phyloP scores from a whole-genome alignment of 2,797 vertebrate species.

The Pseudochaenichthys georgianus region DNA sequence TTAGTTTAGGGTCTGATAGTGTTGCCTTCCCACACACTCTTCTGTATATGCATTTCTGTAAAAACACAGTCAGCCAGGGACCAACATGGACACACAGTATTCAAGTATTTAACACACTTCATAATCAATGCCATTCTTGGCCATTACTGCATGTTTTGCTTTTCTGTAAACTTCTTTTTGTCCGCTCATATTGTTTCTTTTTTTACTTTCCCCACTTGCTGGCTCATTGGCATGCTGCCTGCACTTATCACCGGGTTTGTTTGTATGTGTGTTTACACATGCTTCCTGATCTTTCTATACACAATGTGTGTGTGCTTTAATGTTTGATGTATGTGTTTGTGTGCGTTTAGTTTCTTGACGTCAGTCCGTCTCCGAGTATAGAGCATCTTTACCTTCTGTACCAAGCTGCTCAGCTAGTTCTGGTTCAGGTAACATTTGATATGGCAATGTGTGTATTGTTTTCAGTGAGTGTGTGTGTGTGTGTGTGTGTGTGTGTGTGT shows the following conservation, averaged over 20 bases:
- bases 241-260: constrained; percentile 65
- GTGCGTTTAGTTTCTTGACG: constrained; percentile 72
- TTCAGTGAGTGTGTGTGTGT: no score
- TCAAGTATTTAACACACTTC: neutral
- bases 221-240: constrained; percentile 66
- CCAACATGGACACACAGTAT: neutral
- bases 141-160: constrained; percentile 28
- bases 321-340: constrained; percentile 13
- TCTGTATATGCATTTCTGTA: neutral
- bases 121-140: neutral
- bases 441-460: neutral
- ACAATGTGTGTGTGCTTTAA: neutral
- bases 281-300: constrained; percentile 19
- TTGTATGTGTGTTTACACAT: constrained; percentile 20
- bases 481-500: neutral
- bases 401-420: constrained; percentile 73
- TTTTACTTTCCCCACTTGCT: constrained; percentile 52
- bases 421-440: constrained; percentile 70
- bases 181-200: constrained; percentile 45
- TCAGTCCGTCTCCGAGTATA: constrained; percentile 75
- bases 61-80: neutral
- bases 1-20: neutral
- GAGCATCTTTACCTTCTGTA: constrained; percentile 79
- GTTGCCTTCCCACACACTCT: neutral
- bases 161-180: constrained; percentile 7